Evolutionary conservation across 1,140 invertebrate species (phyloP), one percentile per base, ranked within the genome.

Genomic region (Amyelois transitella): DNA sequence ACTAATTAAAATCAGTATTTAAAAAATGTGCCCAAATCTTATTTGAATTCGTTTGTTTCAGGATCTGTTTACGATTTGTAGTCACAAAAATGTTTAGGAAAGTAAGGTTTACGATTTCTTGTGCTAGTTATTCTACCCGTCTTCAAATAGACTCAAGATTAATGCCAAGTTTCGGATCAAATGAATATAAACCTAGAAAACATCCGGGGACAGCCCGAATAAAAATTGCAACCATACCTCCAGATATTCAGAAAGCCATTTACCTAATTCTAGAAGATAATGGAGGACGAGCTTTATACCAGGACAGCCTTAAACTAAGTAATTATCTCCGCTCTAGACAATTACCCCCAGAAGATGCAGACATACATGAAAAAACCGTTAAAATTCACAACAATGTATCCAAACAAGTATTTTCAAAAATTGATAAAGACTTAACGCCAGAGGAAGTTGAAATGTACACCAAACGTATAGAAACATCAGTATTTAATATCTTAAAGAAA

Each of bases 161-260:
- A 10, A 66, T 89, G 44, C 72, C 90, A 8, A 85, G 84, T 54
- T 81, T 94, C 38, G 89, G 91, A 43, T 81, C 89, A 18, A 80
- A 92, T 7, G 70, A 85, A 53, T 77, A 91, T n/a, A 94, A 94
- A 77, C 90, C 92, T 8, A 89, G 90, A 52, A 89, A 91, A 60
- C 94, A 95, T 89, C 92, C 93, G 14, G 94, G 94, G 49, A 81
- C 91, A 7, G 84, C 90, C 10, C 80, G 80, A 21, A 81, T 88
- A 10, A 89, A 80, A 62, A 60, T 75, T 7, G 75, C 91, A 8
- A 32, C 68, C 7, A 68, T 95, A 43, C 94, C 94, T 1, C 61
- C 89, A n/a, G 86, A 90, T 62, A 86, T 94, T 60, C 67, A 80
- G 43, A 83, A 90, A 18, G 88, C 91, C 12, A 88, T 93, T 14